Evolutionary conservation across 1,140 invertebrate species (phyloP), one percentile per base, ranked within the genome.

Genomic region (Anastrepha ludens): DNA sequence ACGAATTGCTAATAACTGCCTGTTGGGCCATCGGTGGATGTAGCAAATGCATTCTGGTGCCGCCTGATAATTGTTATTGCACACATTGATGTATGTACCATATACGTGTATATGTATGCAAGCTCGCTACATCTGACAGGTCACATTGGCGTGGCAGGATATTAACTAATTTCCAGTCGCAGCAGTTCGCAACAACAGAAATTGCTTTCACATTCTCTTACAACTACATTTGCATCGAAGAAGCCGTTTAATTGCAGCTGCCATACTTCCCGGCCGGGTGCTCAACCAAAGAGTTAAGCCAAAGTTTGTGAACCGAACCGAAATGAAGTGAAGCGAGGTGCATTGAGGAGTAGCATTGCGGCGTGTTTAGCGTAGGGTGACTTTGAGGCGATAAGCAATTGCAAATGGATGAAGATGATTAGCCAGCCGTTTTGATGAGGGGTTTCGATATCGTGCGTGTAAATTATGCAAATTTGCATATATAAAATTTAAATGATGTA

Each of bases 371-470:
- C 29, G 29, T 29, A 29, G 60, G 1, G 64, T 11, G 67, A 5
- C 39, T 7, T 11, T 13, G 70, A 4, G 39, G 44, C 70, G 17
- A 47, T 74, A 74, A 74, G 39, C 70, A 74, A 74, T 74, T 74
- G 70, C 44, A 47, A 74, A 74, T 74, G 70, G 70, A 15, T 74
- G 70, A 74, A 74, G 70, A 44, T 74, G 70, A 74, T 74, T 74
- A 74, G 17, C 70, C 70, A 47, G 5, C 44, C 70, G 41, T 47
- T 15, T 47, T 74, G 70, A 47, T 74, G 70, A 74, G 70, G 15
- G 70, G 70, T 74, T 70, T 74, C 70, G n/a, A 74, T 74, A 74
- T 74, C 70, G 70, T 74, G 70, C 70, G 70, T 74, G 70, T 44
- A 74, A 74, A 74, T 74, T 74, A 74, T 74, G 70, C 44, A 74